Conservation (phyloP, 2,113 vertebrate species). For the Tretioscincus oriximinensis region DNA sequence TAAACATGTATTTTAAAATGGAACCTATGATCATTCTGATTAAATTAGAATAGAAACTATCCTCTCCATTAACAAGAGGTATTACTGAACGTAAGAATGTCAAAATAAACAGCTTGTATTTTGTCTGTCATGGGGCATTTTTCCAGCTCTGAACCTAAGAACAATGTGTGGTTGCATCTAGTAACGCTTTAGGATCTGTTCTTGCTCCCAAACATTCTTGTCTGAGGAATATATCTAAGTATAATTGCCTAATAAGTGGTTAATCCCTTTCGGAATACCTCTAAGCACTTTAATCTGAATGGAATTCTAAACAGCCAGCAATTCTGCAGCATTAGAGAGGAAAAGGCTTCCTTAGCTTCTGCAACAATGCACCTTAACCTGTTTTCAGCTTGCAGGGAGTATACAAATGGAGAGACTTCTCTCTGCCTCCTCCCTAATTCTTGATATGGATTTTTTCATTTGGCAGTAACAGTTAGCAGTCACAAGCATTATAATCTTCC, state of each 20-base stretch:
- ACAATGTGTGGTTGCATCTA: neutral
- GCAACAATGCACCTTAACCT: neutral
- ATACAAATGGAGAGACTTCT: neutral
- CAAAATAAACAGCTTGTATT: neutral
- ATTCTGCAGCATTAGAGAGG: too few species aligned
- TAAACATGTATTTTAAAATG: too few species aligned
- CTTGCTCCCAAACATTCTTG: neutral
- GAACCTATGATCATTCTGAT: too few species aligned
- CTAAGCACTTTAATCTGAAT: neutral
- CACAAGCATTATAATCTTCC: too few species aligned
- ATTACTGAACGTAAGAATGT: neutral
- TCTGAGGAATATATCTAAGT: neutral
- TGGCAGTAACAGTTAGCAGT: too few species aligned
- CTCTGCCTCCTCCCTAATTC: too few species aligned
- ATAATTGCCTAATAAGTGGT: neutral
- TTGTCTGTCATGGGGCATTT: neutral
- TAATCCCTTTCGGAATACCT: neutral
- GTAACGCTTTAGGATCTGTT: neutral
- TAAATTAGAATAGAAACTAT: neutral
- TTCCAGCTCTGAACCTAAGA: neutral
- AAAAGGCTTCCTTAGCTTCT: neutral
- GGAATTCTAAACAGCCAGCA: neutral
- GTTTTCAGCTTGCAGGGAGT: neutral
- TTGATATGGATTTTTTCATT: too few species aligned
- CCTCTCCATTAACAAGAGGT: neutral